phyloP scores from a whole-genome alignment of 2,113 vertebrate species.

The Galemys pyrenaicus region DNA sequence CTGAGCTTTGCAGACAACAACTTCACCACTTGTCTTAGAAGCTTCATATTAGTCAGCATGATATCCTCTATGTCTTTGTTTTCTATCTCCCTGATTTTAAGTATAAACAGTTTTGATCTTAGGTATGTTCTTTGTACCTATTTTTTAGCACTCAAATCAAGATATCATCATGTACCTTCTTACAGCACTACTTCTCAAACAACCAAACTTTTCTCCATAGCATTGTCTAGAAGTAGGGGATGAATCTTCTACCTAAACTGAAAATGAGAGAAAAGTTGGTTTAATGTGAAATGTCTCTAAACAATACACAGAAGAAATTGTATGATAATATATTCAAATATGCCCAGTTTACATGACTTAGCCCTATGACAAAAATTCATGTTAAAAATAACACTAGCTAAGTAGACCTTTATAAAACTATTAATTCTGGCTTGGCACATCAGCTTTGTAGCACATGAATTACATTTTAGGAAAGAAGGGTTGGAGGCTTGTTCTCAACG shows the following conservation, averaged over 20 bases:
- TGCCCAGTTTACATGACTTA: neutral
- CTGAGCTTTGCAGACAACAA: conserved; percentile 70
- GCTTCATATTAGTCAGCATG: conserved; percentile 32
- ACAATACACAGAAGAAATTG: conserved; percentile 1
- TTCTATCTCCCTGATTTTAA: conserved; percentile 40
- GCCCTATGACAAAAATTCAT: neutral
- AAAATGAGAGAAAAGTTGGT: neutral
- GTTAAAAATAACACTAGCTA: conserved; percentile 41
- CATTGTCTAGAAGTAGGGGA: neutral
- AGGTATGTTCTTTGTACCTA: conserved; percentile 44
- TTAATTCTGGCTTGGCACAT: neutral
- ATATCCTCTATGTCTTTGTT: conserved; percentile 28
- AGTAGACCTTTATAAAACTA: conserved; percentile 15
- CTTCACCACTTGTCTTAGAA: conserved; percentile 61
- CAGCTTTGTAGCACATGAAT: neutral
- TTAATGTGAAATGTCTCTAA: conserved; percentile 5
- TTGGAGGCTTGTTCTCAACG: neutral
- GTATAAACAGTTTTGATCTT: conserved; percentile 60
- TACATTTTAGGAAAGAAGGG: neutral
- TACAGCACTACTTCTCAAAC: conserved; percentile 21
- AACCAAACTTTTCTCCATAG: neutral
- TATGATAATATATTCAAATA: neutral
- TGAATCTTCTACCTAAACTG: neutral
- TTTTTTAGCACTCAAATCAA: conserved; percentile 7
- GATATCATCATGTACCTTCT: neutral